A percentile compares a stretch with the other conserved stretches of the same genome.
Conservation (phyloP, 1,140 invertebrate genomes). For the Hyles vespertilio region DNA sequence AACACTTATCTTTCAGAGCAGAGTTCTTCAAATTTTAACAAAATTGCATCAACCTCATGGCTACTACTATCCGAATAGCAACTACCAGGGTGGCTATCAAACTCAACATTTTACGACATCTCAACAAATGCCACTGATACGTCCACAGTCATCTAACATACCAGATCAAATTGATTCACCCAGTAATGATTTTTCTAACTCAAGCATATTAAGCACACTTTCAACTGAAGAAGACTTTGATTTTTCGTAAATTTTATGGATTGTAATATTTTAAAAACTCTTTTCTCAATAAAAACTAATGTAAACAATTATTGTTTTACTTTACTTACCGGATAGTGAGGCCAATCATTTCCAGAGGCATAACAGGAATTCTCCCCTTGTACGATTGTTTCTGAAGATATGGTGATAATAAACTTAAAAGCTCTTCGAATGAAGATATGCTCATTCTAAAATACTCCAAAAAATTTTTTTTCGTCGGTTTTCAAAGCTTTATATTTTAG, state of each 20-base stretch:
- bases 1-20: slow-evolving; percentile 31
- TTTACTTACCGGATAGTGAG: too few species aligned
- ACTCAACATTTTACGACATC: not conserved
- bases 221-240: slow-evolving; percentile 8
- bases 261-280: slow-evolving; percentile 21
- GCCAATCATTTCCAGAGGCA: too few species aligned
- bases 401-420: too few species aligned
- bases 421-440: too few species aligned
- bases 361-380: too few species aligned
- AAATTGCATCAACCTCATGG: slow-evolving; percentile 12
- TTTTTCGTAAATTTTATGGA: slow-evolving; percentile 27
- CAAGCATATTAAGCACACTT: not conserved
- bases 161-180: slow-evolving; percentile 31
- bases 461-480: too few species aligned
- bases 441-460: too few species aligned
- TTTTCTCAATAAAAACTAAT: slow-evolving; percentile 7
- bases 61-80: slow-evolving; percentile 17
- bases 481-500: too few species aligned
- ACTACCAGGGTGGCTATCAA: too few species aligned
- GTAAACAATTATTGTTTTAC: slow-evolving; percentile 29
- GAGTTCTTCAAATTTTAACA: slow-evolving; percentile 29
- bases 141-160: slow-evolving; percentile 30
- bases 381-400: too few species aligned
- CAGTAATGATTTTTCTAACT: slow-evolving; percentile 28
- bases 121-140: slow-evolving; percentile 28